phyloP scores from a whole-genome alignment of 2,888 invertebrate species.

The Drosophila phalerata region DNA sequence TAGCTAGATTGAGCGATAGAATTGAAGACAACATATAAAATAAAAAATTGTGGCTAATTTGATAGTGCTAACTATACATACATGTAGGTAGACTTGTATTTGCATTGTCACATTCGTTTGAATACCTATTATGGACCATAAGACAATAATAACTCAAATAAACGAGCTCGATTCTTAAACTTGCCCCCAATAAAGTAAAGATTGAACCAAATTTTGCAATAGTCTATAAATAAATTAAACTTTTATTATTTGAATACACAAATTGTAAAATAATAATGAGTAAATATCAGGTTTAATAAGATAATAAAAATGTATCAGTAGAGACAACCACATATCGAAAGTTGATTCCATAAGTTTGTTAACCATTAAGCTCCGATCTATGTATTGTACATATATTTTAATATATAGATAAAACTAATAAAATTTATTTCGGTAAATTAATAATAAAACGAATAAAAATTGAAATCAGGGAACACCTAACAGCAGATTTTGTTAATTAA shows the following conservation, averaged over 20 bases:
- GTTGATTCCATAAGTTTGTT: conserved; percentile 13
- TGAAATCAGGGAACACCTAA: conserved; percentile 33
- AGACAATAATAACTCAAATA: conserved; percentile 27
- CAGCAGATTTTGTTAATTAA: background rate
- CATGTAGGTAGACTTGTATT: conserved; percentile 15
- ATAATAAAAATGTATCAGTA: conserved; percentile 14
- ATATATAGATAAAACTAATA: background rate
- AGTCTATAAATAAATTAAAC: background rate
- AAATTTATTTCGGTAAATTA: background rate
- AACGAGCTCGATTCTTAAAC: background rate
- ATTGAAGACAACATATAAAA: conserved; percentile 12
- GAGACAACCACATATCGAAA: conserved; percentile 19
- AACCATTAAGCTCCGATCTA: conserved; percentile 10
- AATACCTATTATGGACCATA: conserved; percentile 17
- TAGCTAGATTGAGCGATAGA: background rate
- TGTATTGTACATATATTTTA: conserved; percentile 9
- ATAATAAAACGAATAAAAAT: conserved; percentile 8
- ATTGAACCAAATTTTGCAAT: background rate
- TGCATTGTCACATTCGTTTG: conserved; percentile 6
- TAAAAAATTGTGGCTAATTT: conserved; percentile 4
- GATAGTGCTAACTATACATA: background rate
- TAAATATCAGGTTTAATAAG: background rate
- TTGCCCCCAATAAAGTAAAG: conserved; percentile 2
- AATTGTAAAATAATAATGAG: conserved; percentile 10
- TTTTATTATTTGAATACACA: background rate